Percentiles rank a stretch among this genome's conserved stretches.
phyloP scores from a whole-genome alignment of 2,113 vertebrate genomes.

The Phoenicopterus ruber region DNA sequence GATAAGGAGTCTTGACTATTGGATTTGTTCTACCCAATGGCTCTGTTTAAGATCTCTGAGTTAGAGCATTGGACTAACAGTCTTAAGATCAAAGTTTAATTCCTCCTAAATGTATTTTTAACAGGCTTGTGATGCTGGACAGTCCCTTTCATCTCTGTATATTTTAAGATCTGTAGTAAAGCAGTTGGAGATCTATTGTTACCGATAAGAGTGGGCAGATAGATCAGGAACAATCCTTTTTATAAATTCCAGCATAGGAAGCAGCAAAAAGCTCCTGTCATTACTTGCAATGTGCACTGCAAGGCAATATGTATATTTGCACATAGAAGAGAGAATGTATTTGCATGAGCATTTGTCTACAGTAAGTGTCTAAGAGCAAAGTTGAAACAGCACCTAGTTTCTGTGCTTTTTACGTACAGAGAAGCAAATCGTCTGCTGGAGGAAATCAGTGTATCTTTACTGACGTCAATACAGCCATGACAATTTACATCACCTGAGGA shows the following conservation, averaged over 20 bases:
- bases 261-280: background rate
- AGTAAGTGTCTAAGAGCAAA: background rate
- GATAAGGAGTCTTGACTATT: background rate
- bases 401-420: background rate
- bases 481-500: conserved; percentile 36
- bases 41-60: background rate
- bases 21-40: background rate
- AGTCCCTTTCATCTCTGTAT: background rate
- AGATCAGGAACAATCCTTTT: background rate
- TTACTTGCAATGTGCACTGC: background rate
- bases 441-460: background rate
- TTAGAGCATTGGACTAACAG: background rate
- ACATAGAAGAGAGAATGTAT: background rate
- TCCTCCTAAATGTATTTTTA: conserved; percentile 7
- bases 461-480: conserved; percentile 12
- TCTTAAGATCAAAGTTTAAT: conserved; percentile 7
- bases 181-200: background rate
- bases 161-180: conserved; percentile 15
- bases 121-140: background rate
- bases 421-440: conserved; percentile 5
- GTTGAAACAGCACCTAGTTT: background rate
- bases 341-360: background rate
- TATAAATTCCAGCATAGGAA: background rate
- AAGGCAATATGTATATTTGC: background rate
- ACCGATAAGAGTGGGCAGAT: background rate